Conservation (phyloP, 2,888 invertebrate genomes). For the Megaustenia siamemsis region DNA sequence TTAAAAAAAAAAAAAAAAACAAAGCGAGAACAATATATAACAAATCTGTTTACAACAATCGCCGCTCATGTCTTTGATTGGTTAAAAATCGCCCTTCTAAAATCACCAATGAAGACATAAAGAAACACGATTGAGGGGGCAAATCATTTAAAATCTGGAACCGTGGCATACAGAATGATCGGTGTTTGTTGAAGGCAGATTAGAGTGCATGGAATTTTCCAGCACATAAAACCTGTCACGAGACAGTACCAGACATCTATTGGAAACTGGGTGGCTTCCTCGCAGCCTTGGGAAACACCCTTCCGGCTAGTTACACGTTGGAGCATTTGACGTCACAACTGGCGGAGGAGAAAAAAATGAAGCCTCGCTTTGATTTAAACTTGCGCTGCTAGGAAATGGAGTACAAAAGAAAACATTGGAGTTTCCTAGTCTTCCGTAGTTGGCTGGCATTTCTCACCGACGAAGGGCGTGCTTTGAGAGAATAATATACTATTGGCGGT, state of each 20-base stretch:
- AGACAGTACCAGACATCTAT: neutral
- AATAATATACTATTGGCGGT: neutral
- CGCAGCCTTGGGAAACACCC: slow-evolving; percentile 16
- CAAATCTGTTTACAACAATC: too few relatives aligned
- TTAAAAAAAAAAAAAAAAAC: too few relatives aligned
- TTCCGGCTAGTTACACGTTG: slow-evolving; percentile 7
- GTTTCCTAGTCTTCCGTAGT: neutral
- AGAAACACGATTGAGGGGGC: too few relatives aligned
- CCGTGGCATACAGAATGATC: too few relatives aligned
- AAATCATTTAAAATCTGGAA: too few relatives aligned
- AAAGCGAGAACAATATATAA: too few relatives aligned
- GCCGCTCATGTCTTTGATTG: too few relatives aligned
- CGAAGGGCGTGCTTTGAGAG: neutral
- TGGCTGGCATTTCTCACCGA: neutral
- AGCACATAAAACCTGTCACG: too few relatives aligned
- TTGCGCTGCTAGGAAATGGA: neutral
- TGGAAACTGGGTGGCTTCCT: neutral
- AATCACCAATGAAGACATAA: too few relatives aligned
- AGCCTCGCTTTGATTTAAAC: neutral
- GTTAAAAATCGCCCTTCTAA: too few relatives aligned
- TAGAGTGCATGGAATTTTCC: too few relatives aligned
- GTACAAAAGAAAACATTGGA: slow-evolving; percentile 9
- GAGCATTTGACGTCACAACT: slow-evolving; percentile 15
- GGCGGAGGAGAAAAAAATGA: neutral
- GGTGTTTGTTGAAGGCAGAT: too few relatives aligned